These are phyloP conservation scores for Amphiura filiformis DNA, from an alignment of 35 echinoderm and acorn worm species.

Conservation along the genomic window DNA sequence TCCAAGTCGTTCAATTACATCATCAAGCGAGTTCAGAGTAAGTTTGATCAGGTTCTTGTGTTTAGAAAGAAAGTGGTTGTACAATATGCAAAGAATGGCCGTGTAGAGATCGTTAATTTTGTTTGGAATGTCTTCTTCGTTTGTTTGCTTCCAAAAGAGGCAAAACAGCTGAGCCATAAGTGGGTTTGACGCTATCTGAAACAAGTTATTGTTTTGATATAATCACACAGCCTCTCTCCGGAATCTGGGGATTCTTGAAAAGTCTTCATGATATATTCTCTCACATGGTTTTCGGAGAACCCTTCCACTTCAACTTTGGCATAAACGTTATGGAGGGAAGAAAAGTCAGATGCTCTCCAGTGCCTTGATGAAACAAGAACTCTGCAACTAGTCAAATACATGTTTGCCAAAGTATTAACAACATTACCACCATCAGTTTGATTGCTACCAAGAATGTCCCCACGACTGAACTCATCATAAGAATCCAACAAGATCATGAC, in stretches of 20 bases:
- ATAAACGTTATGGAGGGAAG: not conserved
- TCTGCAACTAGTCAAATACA: not conserved
- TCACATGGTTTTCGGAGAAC: not conserved
- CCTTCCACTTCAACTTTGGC: not conserved
- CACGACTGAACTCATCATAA: slow-evolving; percentile 40
- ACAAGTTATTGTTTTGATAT: not conserved
- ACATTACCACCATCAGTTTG: not conserved
- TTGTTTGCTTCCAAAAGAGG: not conserved
- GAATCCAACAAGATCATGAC: slow-evolving; percentile 46
- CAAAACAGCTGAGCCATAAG: not conserved
- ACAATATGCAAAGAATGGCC: not conserved
- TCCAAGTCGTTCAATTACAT: not conserved
- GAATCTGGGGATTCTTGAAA: not conserved
- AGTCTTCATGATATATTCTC: not conserved
- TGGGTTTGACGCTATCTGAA: not conserved
- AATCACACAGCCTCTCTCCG: not conserved
- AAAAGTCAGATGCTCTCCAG: not conserved
- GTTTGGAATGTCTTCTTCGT: not conserved
- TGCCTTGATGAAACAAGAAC: not conserved
- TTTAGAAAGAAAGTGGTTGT: not conserved
- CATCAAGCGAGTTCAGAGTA: not conserved
- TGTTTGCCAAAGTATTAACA: not conserved
- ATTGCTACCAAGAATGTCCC: slow-evolving; percentile 9
- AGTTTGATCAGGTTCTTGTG: not conserved
- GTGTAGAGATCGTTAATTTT: not conserved